These are phyloP conservation scores for Dendrolimus punctatus DNA, from an alignment of 1,140 invertebrate genomes.

Conservation along the genomic window DNA sequence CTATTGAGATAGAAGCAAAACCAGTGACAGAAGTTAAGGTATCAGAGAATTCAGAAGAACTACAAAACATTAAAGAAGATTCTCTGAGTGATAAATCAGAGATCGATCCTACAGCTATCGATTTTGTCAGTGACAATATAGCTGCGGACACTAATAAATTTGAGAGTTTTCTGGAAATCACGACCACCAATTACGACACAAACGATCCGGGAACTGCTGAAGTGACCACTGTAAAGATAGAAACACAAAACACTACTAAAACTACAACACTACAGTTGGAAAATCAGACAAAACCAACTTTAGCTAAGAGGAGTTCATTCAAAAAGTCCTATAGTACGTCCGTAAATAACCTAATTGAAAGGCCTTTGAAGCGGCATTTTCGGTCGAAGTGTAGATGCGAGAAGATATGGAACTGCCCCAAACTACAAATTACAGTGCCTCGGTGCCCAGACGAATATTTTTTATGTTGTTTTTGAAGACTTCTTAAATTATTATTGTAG, in stretches of 20 bases:
- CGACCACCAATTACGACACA: too few relatives aligned
- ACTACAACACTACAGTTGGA: constrained; percentile 16
- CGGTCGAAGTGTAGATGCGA: constrained; percentile 58
- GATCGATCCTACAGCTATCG: constrained; percentile 1
- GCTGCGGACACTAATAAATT: too few relatives aligned
- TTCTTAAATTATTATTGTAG: too few relatives aligned
- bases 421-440: constrained; percentile 61
- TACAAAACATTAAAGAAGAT: neutral
- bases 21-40: neutral
- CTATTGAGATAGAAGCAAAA: neutral
- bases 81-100: neutral
- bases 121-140: constrained; percentile 1
- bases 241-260: constrained; percentile 13
- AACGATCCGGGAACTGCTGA: neutral
- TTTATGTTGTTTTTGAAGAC: constrained; percentile 55
- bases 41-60: neutral
- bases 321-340: constrained; percentile 21
- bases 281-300: constrained; percentile 14
- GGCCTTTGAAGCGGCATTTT: constrained; percentile 34
- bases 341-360: constrained; percentile 30
- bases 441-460: constrained; percentile 66
- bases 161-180: too few relatives aligned
- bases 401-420: constrained; percentile 66
- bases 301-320: constrained; percentile 42
- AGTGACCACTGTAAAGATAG: constrained; percentile 14